Percentiles rank a stretch among this genome's conserved stretches.
These are phyloP conservation scores for Zosterops pallidus DNA, from an alignment of 2,113 vertebrate species.

Conservation along the genomic window DNA sequence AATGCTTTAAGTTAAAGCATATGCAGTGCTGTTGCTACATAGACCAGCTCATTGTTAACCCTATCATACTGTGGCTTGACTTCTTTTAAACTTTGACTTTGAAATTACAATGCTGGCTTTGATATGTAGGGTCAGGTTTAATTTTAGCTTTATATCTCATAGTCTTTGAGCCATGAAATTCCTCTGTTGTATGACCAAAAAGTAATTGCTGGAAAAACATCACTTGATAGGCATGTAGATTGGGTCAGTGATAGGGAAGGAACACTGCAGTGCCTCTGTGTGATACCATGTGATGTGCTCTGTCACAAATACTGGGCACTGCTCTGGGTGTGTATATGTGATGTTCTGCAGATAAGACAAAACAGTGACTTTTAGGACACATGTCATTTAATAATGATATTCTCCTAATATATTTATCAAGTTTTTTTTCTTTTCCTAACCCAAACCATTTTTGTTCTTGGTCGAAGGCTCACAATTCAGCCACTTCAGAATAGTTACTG, in stretches of 20 bases:
- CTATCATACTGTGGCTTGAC: neutral
- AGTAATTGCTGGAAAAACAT: slow-evolving; percentile 20
- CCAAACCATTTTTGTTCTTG: neutral
- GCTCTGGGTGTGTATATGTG: neutral
- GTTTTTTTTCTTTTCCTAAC: neutral
- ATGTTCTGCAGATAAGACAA: neutral
- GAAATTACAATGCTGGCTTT: neutral
- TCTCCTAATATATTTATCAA: neutral
- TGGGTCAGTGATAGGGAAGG: neutral
- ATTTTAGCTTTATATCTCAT: neutral
- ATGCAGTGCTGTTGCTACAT: neutral
- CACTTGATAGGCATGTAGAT: neutral
- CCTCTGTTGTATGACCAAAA: neutral
- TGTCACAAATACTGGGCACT: neutral
- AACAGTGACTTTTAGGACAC: neutral
- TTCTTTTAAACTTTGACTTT: slow-evolving; percentile 4
- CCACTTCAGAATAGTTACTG: neutral
- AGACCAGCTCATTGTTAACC: neutral
- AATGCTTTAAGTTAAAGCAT: neutral
- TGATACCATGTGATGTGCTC: neutral
- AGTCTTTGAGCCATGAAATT: neutral
- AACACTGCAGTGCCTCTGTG: neutral
- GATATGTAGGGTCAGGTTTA: neutral
- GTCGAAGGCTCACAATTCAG: neutral
- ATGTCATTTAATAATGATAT: neutral